Percentiles rank a stretch among this genome's conserved stretches.
phyloP scores from a whole-genome alignment of 2,113 vertebrate genomes.

The Nipponia nippon region DNA sequence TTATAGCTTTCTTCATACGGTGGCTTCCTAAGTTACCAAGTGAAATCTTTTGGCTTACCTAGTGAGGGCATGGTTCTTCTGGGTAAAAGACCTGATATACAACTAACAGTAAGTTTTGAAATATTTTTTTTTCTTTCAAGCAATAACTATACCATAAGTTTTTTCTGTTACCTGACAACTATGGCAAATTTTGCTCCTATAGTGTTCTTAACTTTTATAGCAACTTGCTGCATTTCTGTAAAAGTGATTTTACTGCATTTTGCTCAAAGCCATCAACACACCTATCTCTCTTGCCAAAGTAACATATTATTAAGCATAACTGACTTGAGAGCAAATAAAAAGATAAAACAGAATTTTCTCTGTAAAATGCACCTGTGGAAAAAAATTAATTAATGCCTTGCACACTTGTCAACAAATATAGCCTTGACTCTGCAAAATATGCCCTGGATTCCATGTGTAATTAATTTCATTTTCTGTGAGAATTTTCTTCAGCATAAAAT shows the following conservation, averaged over 20 bases:
- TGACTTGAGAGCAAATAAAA: background rate
- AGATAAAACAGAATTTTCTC: background rate
- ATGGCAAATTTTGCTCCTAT: background rate
- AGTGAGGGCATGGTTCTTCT: slow-evolving; percentile 87
- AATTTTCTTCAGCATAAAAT: background rate
- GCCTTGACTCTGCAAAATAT: background rate
- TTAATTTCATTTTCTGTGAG: background rate
- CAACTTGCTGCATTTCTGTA: background rate
- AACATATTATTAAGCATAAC: background rate
- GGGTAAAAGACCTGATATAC: slow-evolving; percentile 80
- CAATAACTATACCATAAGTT: background rate
- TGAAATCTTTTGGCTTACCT: slow-evolving; percentile 91
- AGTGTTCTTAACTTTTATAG: background rate
- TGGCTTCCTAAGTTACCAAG: slow-evolving; percentile 88
- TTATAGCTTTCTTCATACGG: slow-evolving; percentile 92
- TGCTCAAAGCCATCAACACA: background rate
- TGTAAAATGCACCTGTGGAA: background rate
- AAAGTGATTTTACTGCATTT: background rate
- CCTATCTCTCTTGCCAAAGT: background rate
- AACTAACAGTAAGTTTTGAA: slow-evolving; percentile 78
- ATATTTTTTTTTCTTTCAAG: background rate
- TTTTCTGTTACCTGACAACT: background rate
- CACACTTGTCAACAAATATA: background rate
- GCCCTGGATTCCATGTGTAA: background rate
- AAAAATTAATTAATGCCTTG: background rate